Base-by-base conservation (phyloP, 2,113 vertebrate species). In the Pseudopodoces humilis region DNA sequence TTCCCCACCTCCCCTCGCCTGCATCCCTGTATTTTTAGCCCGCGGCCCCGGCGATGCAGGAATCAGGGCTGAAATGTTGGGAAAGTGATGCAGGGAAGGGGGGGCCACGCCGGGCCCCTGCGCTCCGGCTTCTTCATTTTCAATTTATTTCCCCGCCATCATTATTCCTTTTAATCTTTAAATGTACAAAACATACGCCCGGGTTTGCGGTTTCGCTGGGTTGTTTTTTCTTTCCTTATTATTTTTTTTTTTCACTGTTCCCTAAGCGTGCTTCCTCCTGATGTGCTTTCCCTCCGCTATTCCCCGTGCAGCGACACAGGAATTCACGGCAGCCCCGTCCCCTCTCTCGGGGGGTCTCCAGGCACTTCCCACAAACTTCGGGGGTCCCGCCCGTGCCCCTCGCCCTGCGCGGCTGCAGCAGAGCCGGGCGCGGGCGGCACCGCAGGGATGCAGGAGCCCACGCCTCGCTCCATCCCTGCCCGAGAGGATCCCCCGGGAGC, bases 11-110 rank as follows among this genome's bases (percentile, higher is more conserved):
- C 90, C 71, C 58, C 13, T 76, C 59, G 58, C 41, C 71, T n/a
- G 93, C 95, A 91, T 83, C 90, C 62, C 63, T 80, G 87, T 95
- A 88, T 94, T 95, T 94, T 91, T 92, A 92, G 95, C 92, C 23
- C 79, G 69, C 89, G 85, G 94, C 88, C 60, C 84, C 86, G 94
- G 94, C 92, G 87, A 95, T 95, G 93, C 95, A 86, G 85, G 92
- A 95, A 95, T 70, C 93, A 89, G 91, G 91, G 77, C 95, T 95
- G 93, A 96, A 96, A 95, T 84, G 93, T 92, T 95, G 33, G 58
- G 91, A 90, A 95, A 96, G 95, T 95, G 95, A 95, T 95, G 93
- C 91, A 86, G 84, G 88, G 91, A 39, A 74, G 81, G 74, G 81
- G 79, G 65, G 77, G 75, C 2, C 55, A 37, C 70, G 65, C 87